Base-by-base conservation (phyloP, 2,888 invertebrate genomes). In the Esperia sulphurella region DNA sequence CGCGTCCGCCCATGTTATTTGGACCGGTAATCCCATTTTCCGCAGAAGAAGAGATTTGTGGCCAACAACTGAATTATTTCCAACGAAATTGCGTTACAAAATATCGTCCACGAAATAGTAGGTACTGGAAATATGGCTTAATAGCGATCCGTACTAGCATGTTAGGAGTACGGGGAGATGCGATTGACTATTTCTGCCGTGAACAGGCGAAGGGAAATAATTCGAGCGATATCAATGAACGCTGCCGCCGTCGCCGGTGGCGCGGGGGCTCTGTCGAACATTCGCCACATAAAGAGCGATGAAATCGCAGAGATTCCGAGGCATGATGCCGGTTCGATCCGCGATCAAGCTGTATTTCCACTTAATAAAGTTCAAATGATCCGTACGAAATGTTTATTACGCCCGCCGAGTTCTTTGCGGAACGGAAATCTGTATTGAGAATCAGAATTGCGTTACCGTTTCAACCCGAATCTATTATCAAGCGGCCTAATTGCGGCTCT, bases 341-440 rank as follows among this genome's bases (percentile, higher is more conserved):
- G 55, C 61, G 62, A 61, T 56, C 69, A 65, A 68, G 56, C 62
- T 65, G 61, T 54, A 67, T 76, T 83, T 83, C 81, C 82, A 78
- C 78, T 68, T 74, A 76, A 83, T 83, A 82, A 78, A 79, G 60
- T 75, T 68, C 79, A 77, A 83, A 82, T 79, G 82, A 77, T 68
- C 73, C 76, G 80, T 57, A 65, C 58, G 50, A 71, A 81, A 83
- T 77, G 75, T 75, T 78, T 73, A 77, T 75, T 76, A 72, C 65
- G 64, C 65, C 63, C 64, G 63, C 59, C 61, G 54, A 57, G 63
- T 65, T 61, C 57, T 61, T 63, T 58, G 52, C 56, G 46, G 57
- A 51, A 46, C 41, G 49, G 64, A 41, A 65, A 61, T 70, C 61
- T 69, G 63, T 70, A 68, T 65, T 57, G 63, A 63, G 65, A 54